Conservation (phyloP, 2,888 invertebrate genomes). For the Eilema griseolum region DNA sequence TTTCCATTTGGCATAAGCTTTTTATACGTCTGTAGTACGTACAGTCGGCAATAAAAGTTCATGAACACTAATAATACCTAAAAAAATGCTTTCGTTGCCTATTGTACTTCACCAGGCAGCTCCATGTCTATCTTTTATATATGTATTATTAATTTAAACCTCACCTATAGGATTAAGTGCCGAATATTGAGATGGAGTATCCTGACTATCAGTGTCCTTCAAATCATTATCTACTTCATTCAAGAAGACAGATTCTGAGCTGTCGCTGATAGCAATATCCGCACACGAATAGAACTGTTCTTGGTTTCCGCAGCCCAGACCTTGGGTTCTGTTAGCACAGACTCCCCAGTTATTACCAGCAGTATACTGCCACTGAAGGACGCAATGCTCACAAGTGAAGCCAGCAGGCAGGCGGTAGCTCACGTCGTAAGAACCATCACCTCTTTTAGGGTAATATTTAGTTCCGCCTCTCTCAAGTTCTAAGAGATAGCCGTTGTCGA, state of each 20-base stretch:
- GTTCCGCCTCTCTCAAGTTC: constrained; percentile 84
- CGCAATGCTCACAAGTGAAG: constrained; percentile 92
- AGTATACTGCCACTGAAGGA: constrained; percentile 95
- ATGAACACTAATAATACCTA: not conserved
- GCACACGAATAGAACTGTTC: constrained; percentile 95
- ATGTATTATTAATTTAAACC: not conserved
- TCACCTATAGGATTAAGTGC: constrained; percentile 22
- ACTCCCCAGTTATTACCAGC: constrained; percentile 95
- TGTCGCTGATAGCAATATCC: constrained; percentile 90
- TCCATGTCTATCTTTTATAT: not conserved
- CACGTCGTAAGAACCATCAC: constrained; percentile 90
- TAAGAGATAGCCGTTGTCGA: constrained; percentile 89
- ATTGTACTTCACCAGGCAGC: not conserved
- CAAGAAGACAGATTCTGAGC: constrained; percentile 12
- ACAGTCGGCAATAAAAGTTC: not conserved
- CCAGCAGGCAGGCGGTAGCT: constrained; percentile 87
- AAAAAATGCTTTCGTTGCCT: not conserved
- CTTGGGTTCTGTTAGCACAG: constrained; percentile 89
- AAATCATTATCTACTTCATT: constrained; percentile 3
- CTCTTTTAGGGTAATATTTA: constrained; percentile 89
- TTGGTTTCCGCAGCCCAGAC: constrained; percentile 94
- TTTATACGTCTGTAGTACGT: not conserved
- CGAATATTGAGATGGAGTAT: not conserved
- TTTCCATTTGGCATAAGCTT: not conserved
- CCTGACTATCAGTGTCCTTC: constrained; percentile 9